Percentiles rank a stretch among this genome's conserved stretches.
Evolutionary conservation across 2,797 vertebrate genomes (phyloP).

Genomic region (Silurus lanzhouensis): DNA sequence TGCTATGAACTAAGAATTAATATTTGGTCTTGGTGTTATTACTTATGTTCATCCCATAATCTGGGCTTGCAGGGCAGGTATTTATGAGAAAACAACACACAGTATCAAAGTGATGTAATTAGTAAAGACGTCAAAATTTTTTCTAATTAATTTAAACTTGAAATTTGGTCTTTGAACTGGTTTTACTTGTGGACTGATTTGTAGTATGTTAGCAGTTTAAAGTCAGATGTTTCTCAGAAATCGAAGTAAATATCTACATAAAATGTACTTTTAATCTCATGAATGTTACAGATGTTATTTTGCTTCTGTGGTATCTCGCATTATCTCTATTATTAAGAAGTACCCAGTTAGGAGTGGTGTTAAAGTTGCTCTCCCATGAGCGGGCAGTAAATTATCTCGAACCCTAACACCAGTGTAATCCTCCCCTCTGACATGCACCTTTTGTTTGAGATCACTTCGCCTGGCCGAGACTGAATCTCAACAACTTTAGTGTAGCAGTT

Average conservation of each 20-base stretch:
- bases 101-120: neutral
- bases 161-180: too few relatives aligned
- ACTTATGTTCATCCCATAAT: neutral
- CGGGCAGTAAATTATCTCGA: constrained; percentile 40
- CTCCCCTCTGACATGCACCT: constrained; percentile 25
- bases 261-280: neutral
- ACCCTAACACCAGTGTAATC: constrained; percentile 40
- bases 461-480: neutral
- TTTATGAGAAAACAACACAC: neutral
- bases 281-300: too few relatives aligned
- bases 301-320: neutral
- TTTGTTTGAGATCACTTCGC: constrained; percentile 34
- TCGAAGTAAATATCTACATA: neutral
- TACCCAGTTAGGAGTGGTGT: constrained; percentile 9
- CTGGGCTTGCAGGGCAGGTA: neutral
- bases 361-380: constrained; percentile 22
- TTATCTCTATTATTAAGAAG: neutral
- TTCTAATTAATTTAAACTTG: too few relatives aligned
- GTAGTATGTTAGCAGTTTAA: neutral
- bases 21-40: neutral
- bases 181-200: neutral
- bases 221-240: neutral
- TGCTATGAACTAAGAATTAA: neutral
- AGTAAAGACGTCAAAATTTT: too few relatives aligned
- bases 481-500: neutral